phyloP scores from a whole-genome alignment of 2,113 vertebrate species.

The Notothenia rossii region DNA sequence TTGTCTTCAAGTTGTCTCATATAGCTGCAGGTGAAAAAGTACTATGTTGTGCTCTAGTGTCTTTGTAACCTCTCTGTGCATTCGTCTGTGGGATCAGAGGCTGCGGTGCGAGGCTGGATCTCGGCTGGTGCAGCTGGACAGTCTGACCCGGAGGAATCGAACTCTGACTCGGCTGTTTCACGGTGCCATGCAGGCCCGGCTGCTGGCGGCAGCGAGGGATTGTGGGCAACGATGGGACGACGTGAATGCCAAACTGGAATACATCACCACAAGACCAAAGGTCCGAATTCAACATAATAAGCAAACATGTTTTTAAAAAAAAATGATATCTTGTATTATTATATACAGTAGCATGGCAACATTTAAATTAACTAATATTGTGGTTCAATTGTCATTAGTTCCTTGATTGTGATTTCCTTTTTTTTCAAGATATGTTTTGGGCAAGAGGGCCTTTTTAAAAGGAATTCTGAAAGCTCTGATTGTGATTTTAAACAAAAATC shows the following conservation, averaged over 20 bases:
- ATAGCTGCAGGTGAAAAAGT: no score
- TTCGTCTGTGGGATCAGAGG: conserved; percentile 56
- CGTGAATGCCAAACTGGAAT: conserved; percentile 66
- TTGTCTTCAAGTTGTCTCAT: background rate
- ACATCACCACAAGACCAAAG: conserved; percentile 69
- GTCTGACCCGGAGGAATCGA: conserved; percentile 76
- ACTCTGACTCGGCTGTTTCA: conserved; percentile 65
- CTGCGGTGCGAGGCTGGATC: conserved; percentile 72
- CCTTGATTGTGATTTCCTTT: no score
- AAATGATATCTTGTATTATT: background rate
- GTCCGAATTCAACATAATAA: conserved; percentile 28
- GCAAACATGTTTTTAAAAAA: background rate
- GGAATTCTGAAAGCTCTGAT: no score
- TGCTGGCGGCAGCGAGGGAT: conserved; percentile 67
- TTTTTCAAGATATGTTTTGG: no score
- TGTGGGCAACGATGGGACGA: conserved; percentile 80
- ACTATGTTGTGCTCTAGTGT: background rate
- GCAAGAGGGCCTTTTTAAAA: no score
- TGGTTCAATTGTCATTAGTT: background rate
- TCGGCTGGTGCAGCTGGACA: conserved; percentile 79
- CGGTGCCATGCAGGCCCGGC: conserved; percentile 58
- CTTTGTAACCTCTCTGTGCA: background rate
- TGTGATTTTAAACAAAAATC: no score
- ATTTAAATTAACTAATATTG: background rate
- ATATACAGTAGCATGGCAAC: no score